Percentiles rank a stretch among this genome's conserved stretches.
Conservation (phyloP, 2,797 vertebrate genomes). For the Cheirogaleus major region DNA sequence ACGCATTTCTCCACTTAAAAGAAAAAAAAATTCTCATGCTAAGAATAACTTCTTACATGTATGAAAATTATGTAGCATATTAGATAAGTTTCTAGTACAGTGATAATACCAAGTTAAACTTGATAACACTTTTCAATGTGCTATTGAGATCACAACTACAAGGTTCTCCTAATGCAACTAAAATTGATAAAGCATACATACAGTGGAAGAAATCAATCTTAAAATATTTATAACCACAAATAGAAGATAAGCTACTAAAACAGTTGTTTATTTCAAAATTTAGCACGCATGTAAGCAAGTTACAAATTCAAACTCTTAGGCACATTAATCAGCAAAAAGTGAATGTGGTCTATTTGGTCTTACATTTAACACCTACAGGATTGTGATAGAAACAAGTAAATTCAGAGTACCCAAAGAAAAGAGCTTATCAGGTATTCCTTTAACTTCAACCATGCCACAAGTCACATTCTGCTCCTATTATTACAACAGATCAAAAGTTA, state of each 20-base stretch:
- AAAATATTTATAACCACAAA: slow-evolving; percentile 21
- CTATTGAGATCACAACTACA: not conserved
- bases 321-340: slow-evolving; percentile 10
- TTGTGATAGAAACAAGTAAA: not conserved
- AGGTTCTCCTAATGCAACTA: not conserved
- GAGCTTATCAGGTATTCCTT: not conserved
- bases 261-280: slow-evolving; percentile 15
- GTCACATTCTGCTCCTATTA: not conserved
- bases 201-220: not conserved
- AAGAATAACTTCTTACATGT: not conserved
- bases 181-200: not conserved
- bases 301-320: not conserved
- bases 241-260: slow-evolving; percentile 30
- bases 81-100: not conserved
- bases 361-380: not conserved
- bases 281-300: not conserved
- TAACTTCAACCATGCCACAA: not conserved
- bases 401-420: not conserved
- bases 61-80: not conserved
- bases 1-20: not conserved
- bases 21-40: not conserved
- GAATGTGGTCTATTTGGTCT: not conserved
- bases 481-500: not conserved
- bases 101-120: slow-evolving; percentile 19
- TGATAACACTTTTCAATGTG: slow-evolving; percentile 3